Evolutionary conservation across 1,140 invertebrate species (phyloP).

Genomic region (Harpegnathos saltator): DNA sequence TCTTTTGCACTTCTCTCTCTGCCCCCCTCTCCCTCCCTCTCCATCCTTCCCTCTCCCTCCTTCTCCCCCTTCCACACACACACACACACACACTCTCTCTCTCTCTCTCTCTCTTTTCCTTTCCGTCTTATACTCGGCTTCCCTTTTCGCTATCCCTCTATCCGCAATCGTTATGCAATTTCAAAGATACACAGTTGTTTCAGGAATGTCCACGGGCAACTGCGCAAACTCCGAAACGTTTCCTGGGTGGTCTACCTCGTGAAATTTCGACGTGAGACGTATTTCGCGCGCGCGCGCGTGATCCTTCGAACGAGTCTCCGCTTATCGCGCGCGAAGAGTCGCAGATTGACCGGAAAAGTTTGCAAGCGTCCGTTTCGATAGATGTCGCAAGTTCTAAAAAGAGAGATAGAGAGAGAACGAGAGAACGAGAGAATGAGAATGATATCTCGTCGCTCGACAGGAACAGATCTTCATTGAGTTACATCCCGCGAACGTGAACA

Average conservation of each 20-base stretch:
- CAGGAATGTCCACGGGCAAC: conserved; percentile 74
- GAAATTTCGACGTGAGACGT: conserved; percentile 50
- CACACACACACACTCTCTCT: neutral
- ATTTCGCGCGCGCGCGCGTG: neutral
- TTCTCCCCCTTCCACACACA: neutral
- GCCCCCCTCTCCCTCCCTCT: conserved; percentile 36
- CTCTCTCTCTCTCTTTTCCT: conserved; percentile 45
- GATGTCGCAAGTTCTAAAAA: too few species aligned
- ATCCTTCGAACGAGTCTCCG: neutral
- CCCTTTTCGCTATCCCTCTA: conserved; percentile 31
- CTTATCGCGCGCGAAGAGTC: neutral
- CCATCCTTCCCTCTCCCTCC: conserved; percentile 19
- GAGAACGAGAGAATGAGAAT: neutral
- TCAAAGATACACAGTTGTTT: conserved; percentile 75
- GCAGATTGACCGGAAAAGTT: too few species aligned
- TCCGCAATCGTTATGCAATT: conserved; percentile 70
- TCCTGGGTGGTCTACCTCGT: conserved; percentile 64
- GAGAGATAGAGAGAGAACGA: neutral
- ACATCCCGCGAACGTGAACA: neutral
- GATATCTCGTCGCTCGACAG: neutral
- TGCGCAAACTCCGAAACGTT: conserved; percentile 66
- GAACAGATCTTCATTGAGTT: neutral
- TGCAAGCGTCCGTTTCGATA: too few species aligned
- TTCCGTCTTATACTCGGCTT: conserved; percentile 38
- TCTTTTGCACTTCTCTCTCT: too few species aligned